Percentiles rank a stretch among this genome's conserved stretches.
Conservation (phyloP, 2,113 vertebrate species). For the Trogon surrucura region DNA sequence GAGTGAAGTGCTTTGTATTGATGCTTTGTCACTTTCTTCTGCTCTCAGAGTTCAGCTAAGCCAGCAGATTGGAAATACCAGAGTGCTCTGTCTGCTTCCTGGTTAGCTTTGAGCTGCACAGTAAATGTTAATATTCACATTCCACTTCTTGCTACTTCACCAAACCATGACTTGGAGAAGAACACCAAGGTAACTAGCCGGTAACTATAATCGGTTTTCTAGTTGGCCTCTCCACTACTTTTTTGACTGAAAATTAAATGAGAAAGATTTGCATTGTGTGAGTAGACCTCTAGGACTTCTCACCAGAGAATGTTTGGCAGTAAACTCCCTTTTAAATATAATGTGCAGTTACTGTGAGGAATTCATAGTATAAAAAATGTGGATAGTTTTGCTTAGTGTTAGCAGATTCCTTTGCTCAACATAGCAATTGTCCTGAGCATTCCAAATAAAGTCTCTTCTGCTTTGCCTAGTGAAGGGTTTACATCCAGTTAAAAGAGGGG, state of each 20-base stretch:
- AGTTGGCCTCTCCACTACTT: not conserved
- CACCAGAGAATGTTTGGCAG: not conserved
- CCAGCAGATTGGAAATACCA: slow-evolving; percentile 97
- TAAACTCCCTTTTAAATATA: not conserved
- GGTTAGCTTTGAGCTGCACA: slow-evolving; percentile 84
- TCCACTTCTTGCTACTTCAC: slow-evolving; percentile 77
- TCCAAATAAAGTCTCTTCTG: not conserved
- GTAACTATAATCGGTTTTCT: not conserved
- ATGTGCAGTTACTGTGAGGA: not conserved
- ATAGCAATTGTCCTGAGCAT: not conserved
- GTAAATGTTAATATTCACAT: slow-evolving; percentile 85
- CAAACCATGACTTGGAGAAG: slow-evolving; percentile 76
- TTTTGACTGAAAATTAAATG: not conserved
- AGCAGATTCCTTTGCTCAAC: not conserved
- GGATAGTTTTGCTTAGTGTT: not conserved
- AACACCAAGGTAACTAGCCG: slow-evolving; percentile 81
- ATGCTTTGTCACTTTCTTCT: not conserved
- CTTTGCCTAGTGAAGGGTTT: not conserved
- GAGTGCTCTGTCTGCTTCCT: slow-evolving; percentile 81
- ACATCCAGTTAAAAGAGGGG: not conserved
- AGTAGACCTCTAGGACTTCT: not conserved
- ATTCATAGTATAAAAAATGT: not conserved
- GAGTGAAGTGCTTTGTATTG: not conserved
- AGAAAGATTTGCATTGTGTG: not conserved
- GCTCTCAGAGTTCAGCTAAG: slow-evolving; percentile 84